Evolutionary conservation across 1,140 invertebrate genomes (phyloP).

Genomic region (Amphibalanus amphitrite): DNA sequence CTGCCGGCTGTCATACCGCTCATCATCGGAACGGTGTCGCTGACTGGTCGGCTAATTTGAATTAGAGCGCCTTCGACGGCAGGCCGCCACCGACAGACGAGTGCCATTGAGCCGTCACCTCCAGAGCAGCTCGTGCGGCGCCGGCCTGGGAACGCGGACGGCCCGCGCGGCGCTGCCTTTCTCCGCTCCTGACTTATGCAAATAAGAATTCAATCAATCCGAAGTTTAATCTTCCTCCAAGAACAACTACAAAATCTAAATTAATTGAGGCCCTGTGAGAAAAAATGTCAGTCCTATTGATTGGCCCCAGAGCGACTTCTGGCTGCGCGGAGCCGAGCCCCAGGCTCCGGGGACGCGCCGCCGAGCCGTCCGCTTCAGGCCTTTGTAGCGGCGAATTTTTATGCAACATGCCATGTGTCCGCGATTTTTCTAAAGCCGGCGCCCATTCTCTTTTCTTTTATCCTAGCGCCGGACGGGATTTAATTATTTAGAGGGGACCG

Average conservation of each 20-base stretch:
- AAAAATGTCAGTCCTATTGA: background rate
- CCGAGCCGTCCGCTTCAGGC: background rate
- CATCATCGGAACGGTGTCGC: background rate
- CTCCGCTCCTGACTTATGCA: background rate
- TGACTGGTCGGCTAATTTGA: background rate
- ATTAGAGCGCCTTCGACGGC: background rate
- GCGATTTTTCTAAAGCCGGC: background rate
- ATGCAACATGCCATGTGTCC: background rate
- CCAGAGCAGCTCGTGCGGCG: background rate
- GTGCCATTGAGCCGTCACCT: background rate
- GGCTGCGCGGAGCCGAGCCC: too few relatives aligned
- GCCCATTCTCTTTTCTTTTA: background rate
- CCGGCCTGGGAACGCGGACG: background rate
- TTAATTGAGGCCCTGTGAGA: conserved; percentile 1
- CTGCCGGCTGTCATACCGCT: background rate
- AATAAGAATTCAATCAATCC: conserved; percentile 2
- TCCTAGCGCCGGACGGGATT: background rate
- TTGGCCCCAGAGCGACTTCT: background rate
- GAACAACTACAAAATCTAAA: conserved; percentile 1
- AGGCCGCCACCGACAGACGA: background rate
- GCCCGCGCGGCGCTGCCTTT: background rate
- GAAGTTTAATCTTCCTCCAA: background rate
- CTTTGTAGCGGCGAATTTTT: background rate
- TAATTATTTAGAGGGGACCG: background rate
- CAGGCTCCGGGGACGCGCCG: too few relatives aligned